Evolutionary conservation across 2,797 vertebrate species (phyloP).

Genomic region (Hephaestus fuliginosus): DNA sequence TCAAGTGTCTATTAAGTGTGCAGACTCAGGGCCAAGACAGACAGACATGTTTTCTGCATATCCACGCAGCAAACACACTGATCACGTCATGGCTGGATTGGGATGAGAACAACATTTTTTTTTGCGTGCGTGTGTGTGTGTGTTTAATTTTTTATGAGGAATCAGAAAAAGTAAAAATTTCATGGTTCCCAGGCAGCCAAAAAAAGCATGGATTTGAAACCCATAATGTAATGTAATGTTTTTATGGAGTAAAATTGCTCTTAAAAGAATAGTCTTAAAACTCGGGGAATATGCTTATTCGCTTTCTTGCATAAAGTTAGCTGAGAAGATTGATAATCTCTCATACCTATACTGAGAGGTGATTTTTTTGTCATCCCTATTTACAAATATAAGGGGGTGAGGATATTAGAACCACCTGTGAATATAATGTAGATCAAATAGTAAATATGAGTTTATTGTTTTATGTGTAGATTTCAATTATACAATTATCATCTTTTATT

Average conservation of each 20-base stretch:
- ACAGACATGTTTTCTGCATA: constrained; percentile 10
- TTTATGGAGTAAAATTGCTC: not conserved
- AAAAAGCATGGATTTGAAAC: constrained; percentile 4
- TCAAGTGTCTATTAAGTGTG: constrained; percentile 39
- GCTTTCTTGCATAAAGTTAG: not conserved
- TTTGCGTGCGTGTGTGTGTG: no score
- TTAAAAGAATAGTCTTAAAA: not conserved
- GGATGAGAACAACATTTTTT: constrained; percentile 7
- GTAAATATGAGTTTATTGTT: not conserved
- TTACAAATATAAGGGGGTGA: no score
- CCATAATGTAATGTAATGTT: not conserved
- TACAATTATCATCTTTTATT: not conserved
- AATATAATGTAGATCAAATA: no score
- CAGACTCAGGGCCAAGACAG: constrained; percentile 27
- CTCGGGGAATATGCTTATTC: not conserved
- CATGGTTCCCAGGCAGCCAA: not conserved
- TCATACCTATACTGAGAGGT: not conserved
- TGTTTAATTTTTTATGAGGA: not conserved
- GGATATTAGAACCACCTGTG: no score
- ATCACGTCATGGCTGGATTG: constrained; percentile 1
- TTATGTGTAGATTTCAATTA: not conserved
- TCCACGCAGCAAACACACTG: not conserved
- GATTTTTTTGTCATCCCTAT: no score
- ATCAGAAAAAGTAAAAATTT: not conserved
- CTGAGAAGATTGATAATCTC: not conserved